Percentiles rank a stretch among this genome's conserved stretches.
Conservation (phyloP, 2,888 invertebrate species). For the Eupithecia exiguata region DNA sequence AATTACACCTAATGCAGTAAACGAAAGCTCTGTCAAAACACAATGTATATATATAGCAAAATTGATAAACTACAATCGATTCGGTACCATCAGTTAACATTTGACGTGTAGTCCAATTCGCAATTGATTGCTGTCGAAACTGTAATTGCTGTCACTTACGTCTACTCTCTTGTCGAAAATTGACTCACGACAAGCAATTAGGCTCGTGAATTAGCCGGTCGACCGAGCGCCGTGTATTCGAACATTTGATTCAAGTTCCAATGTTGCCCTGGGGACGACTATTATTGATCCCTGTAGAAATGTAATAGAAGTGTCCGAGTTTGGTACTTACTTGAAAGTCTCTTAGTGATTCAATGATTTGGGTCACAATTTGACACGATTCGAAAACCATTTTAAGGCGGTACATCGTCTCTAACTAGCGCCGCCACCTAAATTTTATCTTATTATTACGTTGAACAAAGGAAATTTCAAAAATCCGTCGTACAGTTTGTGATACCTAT, state of each 20-base stretch:
- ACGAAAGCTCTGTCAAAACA: background rate
- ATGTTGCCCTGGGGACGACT: slow-evolving; percentile 31
- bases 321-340: slow-evolving; percentile 17
- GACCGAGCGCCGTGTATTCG: slow-evolving; percentile 8
- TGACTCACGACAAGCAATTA: slow-evolving; percentile 6
- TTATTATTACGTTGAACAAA: no score
- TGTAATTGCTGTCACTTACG: slow-evolving; percentile 4
- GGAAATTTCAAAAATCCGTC: no score
- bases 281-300: slow-evolving; percentile 39
- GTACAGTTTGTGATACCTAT: no score
- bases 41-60: background rate
- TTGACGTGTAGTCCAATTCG: background rate
- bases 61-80: no score
- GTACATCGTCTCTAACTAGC: no score
- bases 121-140: slow-evolving; percentile 5
- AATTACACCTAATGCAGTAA: background rate
- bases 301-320: slow-evolving; percentile 27
- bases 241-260: slow-evolving; percentile 31
- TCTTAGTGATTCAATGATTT: slow-evolving; percentile 22
- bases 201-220: background rate
- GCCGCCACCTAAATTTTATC: no score
- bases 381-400: slow-evolving; percentile 8
- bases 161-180: background rate
- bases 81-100: no score
- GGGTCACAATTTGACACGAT: slow-evolving; percentile 15